Base-by-base conservation (phyloP, 2,888 invertebrate genomes). In the Drosophila dives region DNA sequence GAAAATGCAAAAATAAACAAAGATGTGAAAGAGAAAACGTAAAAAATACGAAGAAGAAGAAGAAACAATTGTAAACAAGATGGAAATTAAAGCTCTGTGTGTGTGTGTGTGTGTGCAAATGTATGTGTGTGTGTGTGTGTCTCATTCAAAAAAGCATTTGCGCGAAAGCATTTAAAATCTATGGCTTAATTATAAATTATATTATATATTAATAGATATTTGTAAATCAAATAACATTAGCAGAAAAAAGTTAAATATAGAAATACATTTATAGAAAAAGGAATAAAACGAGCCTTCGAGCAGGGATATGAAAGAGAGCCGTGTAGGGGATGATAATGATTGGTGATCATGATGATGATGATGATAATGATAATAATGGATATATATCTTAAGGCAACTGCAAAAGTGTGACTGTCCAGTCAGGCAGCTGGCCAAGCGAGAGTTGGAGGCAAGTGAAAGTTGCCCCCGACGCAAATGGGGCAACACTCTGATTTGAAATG, bases 361-460 rank as follows among this genome's bases (percentile, higher is more conserved):
- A 38, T 51, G 49, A 65, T n/a, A n/a, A n/a, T 72, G 54, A 70
- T 50, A 49, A 66, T 53, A 33, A 49, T 68, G 33, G 45, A n/a
- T 42, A 17, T 38, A 64, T 33, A n/a, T 38, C 7, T 33, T 45
- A 7, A 12, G 45, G 12, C 33, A 62, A 62, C 51, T 64, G 23
- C 45, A 26, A 32, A 29, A n/a, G 26, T 20, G n/a, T 26, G 15
- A 42, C 65, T 42, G 63, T 36, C 64, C 64, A 36, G 38, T 40
- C 62, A 58, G 63, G 59, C 55, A 56, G 40, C 55, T 60, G 58
- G 54, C 51, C 53, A 69, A 54, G 63, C 66, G 53, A 61, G 66
- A 34, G 61, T 56, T 56, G 61, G 49, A 49, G 50, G 66, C 80
- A 72, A 81, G 81, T 80, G 80, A 81, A 72, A 84, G 80, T 80